A percentile compares a stretch with the other conserved stretches of the same genome.
Evolutionary conservation across 2,888 invertebrate species (phyloP).

Genomic region (Morpho deidamia): DNA sequence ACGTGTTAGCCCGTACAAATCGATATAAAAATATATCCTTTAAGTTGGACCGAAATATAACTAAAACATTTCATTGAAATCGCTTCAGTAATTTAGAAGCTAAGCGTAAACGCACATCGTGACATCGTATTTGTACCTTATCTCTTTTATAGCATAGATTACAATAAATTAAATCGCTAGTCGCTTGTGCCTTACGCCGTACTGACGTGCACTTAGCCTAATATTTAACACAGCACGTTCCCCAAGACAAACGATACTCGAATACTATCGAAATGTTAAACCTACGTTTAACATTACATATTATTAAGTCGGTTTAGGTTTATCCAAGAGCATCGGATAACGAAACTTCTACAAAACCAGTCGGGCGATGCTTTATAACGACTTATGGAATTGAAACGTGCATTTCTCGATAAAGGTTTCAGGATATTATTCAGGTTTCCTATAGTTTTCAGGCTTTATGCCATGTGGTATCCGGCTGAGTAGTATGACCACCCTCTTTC

Average conservation of each 20-base stretch:
- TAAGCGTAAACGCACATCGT: too few relatives aligned
- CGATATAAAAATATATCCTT: too few relatives aligned
- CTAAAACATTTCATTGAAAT: too few relatives aligned
- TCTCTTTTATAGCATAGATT: neutral
- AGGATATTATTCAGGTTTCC: neutral
- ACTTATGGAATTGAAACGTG: conserved; percentile 11
- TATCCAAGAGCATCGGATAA: neutral
- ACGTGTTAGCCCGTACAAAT: too few relatives aligned
- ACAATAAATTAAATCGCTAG: neutral
- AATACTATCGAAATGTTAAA: conserved; percentile 9
- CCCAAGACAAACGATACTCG: conserved; percentile 13
- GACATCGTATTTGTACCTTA: too few relatives aligned
- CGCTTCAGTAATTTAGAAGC: too few relatives aligned
- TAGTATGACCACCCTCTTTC: too few relatives aligned
- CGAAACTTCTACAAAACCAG: neutral
- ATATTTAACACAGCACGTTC: conserved; percentile 19
- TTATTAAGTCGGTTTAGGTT: neutral
- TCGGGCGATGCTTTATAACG: conserved; percentile 17
- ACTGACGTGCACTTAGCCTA: conserved; percentile 16
- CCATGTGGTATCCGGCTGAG: too few relatives aligned
- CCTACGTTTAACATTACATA: neutral
- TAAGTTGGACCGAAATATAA: too few relatives aligned
- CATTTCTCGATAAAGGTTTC: conserved; percentile 7
- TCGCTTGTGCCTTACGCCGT: neutral
- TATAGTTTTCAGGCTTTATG: too few relatives aligned